Base-by-base conservation (phyloP, 2,113 vertebrate genomes). In the Ptyas mucosa region DNA sequence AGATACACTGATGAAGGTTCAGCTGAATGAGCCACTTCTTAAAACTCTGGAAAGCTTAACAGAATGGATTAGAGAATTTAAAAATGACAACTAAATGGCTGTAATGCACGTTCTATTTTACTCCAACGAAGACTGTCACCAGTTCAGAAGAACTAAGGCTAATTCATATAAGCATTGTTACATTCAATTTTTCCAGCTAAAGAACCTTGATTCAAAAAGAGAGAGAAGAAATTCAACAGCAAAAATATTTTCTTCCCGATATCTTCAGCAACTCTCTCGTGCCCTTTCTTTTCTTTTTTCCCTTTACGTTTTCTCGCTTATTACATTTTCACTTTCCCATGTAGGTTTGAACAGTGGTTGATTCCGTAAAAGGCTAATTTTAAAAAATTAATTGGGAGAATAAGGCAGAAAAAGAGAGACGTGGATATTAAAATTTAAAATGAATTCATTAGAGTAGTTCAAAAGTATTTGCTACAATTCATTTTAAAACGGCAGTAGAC, bases 21-120 rank as follows among this genome's bases (percentile, higher is more conserved):
- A 49, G 21, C 1, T 5, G 90, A 92, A 43, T 64, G 93, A 88
- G 93, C 57, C 86, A 94, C 55, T 94, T 93, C 91, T 94, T 94
- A 90, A 93, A 92, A 3, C 94, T 85, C 49, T 86, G 87, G 46
- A n/a, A 93, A 89, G 51, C 54, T 64, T 58, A 91, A 91, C 43
- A n/a, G 90, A 94, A 94, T 11, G 57, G 57, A 93, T 93, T 43
- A 14, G 81, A 53, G 58, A 93, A 92, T 69, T 52, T 46, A 85
- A 91, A 53, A 49, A 92, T 92, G 92, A 20, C 0, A 95, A 95
- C 91, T 85, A 88, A 94, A 95, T 52, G 53, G 51, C 87, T 43
- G 18, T 81, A 88, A 90, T 90, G 24, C 92, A 94, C 51, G 6
- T 51, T 64, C 88, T 85, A 93, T 81, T 7, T 54, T 24, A 29